Conservation (phyloP, 1,140 invertebrate genomes). For the Drosophila arizonae region DNA sequence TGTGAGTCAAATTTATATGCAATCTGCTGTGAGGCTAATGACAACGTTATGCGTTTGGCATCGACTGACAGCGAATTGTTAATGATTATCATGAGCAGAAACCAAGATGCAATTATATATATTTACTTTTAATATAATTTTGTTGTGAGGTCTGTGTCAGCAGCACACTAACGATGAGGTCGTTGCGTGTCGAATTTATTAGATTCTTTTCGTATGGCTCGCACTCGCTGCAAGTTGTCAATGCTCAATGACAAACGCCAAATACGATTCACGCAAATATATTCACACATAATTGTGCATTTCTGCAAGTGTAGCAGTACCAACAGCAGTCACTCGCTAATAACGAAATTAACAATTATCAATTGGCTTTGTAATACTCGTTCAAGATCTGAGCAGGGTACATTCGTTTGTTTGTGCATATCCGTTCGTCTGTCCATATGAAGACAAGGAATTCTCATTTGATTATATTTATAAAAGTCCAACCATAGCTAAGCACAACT, state of each 20-base stretch:
- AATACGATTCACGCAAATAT: slow-evolving; percentile 30
- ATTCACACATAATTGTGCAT: slow-evolving; percentile 20
- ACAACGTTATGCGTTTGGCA: no score
- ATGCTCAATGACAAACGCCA: slow-evolving; percentile 61
- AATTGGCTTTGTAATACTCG: no score
- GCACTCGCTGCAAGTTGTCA: slow-evolving; percentile 17
- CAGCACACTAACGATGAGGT: slow-evolving; percentile 21
- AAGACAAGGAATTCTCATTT: no score
- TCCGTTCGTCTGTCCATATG: no score
- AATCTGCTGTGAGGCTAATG: no score
- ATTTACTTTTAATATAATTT: no score
- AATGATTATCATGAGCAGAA: slow-evolving; percentile 7
- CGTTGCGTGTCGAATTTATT: slow-evolving; percentile 36
- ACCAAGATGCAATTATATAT: no score
- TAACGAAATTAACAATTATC: slow-evolving; percentile 21
- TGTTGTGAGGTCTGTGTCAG: background rate
- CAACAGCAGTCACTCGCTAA: slow-evolving; percentile 33
- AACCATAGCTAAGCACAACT: no score
- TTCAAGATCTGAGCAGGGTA: no score
- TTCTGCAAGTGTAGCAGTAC: slow-evolving; percentile 5
- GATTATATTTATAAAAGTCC: no score
- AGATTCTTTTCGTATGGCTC: background rate
- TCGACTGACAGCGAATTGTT: no score
- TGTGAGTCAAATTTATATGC: slow-evolving; percentile 82
- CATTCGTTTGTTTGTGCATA: no score